Evolutionary conservation across 2,797 vertebrate genomes (phyloP), one percentile per base, ranked within the genome.

Genomic region (Cyprinella venusta): DNA sequence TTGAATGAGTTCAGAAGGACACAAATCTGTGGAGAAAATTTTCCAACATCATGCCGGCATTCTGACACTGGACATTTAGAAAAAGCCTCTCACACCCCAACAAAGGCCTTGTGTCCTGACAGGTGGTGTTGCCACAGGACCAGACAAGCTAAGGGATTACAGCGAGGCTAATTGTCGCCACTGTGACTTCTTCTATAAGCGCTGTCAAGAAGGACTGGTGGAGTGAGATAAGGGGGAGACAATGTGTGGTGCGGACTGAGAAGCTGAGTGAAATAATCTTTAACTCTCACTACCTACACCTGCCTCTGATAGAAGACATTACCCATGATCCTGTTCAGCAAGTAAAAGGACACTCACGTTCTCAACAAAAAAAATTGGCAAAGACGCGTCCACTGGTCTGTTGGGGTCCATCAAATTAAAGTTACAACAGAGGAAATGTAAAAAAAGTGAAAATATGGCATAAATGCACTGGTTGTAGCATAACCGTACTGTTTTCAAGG

Each of bases 101-200:
- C 63, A 68, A 76, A 69, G 24, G 38, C 50, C 63, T 68, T 59
- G 81, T 71, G 65, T 78, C 82, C 54, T 52, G 74, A 83, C 74
- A 71, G 74, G 81, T 71, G 81, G 54, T 52, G 65, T 78, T 83
- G 52, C 65, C 82, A 78, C 82, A 71, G 54, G 65, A 78, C 75
- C 75, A 78, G 82, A 82, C 81, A 56, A 76, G 64, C 63, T 59
- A 65, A 50, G 21, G 74, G 82, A 86, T 84, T 86, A 86, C 82
- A 81, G 82, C 38, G 15, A 81, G 79, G 68, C 82, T 84, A 86
- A 84, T 81, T 84, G 79, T 81, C 50, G 59, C 56, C 52, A 67
- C 45, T 54, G 72, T 52, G 77, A 80, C 70, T 52, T 67, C 65
- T 76, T 54, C 71, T 75, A 68, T 70, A 74, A 86, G 81, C 40